Evolutionary conservation across 2,113 vertebrate genomes (phyloP), one percentile per base, ranked within the genome.

Genomic region (Aleadryas rufinucha): DNA sequence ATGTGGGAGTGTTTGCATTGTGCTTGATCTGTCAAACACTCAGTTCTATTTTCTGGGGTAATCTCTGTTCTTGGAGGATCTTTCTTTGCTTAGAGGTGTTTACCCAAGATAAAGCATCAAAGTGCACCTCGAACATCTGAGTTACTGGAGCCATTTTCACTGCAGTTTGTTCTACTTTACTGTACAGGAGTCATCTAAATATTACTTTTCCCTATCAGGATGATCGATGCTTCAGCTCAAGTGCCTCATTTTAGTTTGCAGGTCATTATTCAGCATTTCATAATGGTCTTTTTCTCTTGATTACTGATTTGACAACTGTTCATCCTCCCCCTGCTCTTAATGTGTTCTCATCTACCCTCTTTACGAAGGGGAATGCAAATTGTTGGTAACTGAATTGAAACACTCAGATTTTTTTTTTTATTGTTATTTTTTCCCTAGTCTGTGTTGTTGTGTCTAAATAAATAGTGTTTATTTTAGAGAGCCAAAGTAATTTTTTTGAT

Each of bases 271-370:
- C 2, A 28, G 39, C 35, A 50, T 93, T 96, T 89, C 63, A 69
- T 61, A 61, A 90, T 87, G 66, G 42, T 91, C 61, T 91, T 88
- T 93, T 91, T 76, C 78, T 89, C 82, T 94, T 93, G 91, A 94
- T 95, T 94, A 87, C 89, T 95, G 91, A 93, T 95, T 84, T 96
- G 84, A 83, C 82, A 93, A 94, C 89, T 91, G 66, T 69, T 94
- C 75, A 83, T 94, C 89, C 74, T 95, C 69, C 80, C 69, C 61
- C 41, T 79, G 41, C 63, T 85, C 63, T 89, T 93, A 84, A 91
- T 85, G n/a, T 89, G 41, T 93, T 96, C 65, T 89, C 78, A 52
- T 87, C 57, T 84, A 87, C 28, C 56, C 81, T 91, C 31, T 71
- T 91, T 84, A 82, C 30, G 30, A 91, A 89, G 78, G 50, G 42